phyloP scores from a whole-genome alignment of 2,888 invertebrate species.

The Phragmatobia fuliginosa region DNA sequence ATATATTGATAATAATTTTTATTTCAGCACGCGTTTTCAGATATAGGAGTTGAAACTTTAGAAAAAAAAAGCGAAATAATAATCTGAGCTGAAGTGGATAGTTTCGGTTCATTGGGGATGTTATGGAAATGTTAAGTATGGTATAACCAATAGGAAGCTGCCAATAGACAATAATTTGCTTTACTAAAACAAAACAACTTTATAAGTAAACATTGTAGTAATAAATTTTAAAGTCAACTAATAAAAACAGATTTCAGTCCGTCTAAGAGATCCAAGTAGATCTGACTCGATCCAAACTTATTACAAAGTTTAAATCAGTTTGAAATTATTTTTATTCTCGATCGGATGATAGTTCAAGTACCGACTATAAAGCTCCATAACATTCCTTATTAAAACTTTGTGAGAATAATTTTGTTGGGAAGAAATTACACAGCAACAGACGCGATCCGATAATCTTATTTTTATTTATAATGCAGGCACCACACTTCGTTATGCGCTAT shows the following conservation, averaged over 20 bases:
- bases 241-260: neutral
- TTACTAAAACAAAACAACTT: too few relatives aligned
- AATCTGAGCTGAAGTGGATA: neutral
- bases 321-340: neutral
- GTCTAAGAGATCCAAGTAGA: neutral
- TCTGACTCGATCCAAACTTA: neutral
- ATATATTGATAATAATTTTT: conserved; percentile 9
- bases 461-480: too few relatives aligned
- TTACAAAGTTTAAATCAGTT: neutral
- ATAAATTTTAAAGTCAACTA: neutral
- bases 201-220: neutral
- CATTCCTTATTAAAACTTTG: neutral
- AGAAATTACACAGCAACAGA: neutral
- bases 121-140: neutral
- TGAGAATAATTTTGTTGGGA: neutral
- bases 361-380: neutral
- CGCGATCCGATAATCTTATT: neutral
- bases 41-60: neutral
- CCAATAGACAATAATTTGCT: too few relatives aligned
- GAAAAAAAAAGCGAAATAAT: neutral
- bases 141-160: neutral
- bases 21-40: neutral
- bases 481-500: too few relatives aligned
- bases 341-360: neutral
- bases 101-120: neutral